Evolutionary conservation across 2,113 vertebrate genomes (phyloP).

Genomic region (Misgurnus mizolepis): DNA sequence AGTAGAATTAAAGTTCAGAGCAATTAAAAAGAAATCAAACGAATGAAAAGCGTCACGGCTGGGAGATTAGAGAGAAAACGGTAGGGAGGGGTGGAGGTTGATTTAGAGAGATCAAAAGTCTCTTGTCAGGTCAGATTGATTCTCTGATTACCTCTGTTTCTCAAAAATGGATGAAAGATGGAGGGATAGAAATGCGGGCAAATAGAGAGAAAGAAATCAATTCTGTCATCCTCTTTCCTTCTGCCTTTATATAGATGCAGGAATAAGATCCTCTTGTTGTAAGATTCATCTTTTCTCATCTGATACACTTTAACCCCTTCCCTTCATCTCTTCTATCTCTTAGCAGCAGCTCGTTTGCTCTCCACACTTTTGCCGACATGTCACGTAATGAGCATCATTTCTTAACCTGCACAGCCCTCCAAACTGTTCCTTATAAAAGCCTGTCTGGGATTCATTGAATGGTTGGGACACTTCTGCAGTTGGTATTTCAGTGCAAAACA

Average conservation of each 20-base stretch:
- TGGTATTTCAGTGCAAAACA: neutral
- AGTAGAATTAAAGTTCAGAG: constrained; percentile 29
- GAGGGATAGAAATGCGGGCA: constrained; percentile 53
- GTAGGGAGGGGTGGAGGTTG: constrained; percentile 14
- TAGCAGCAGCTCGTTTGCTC: constrained; percentile 19
- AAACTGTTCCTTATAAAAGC: neutral
- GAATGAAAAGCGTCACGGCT: constrained; percentile 21
- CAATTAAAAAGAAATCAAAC: constrained; percentile 43
- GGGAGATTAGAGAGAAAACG: constrained; percentile 30
- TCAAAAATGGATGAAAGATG: constrained; percentile 44
- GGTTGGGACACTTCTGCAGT: neutral
- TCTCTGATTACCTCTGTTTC: constrained; percentile 54
- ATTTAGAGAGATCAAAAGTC: constrained; percentile 46
- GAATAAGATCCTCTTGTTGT: constrained; percentile 49
- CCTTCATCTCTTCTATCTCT: neutral
- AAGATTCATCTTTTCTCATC: constrained; percentile 37
- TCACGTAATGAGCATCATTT: constrained; percentile 36
- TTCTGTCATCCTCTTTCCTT: constrained; percentile 60
- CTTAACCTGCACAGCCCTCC: neutral
- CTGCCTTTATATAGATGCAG: constrained; percentile 53
- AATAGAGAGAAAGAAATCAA: constrained; percentile 54
- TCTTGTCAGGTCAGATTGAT: constrained; percentile 60
- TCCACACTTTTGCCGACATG: neutral
- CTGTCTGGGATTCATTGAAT: neutral
- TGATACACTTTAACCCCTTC: constrained; percentile 44